Percentiles rank a stretch among this genome's conserved stretches.
These are phyloP conservation scores for Escarpia spicata DNA, from an alignment of 2,888 invertebrate genomes.

Conservation along the genomic window DNA sequence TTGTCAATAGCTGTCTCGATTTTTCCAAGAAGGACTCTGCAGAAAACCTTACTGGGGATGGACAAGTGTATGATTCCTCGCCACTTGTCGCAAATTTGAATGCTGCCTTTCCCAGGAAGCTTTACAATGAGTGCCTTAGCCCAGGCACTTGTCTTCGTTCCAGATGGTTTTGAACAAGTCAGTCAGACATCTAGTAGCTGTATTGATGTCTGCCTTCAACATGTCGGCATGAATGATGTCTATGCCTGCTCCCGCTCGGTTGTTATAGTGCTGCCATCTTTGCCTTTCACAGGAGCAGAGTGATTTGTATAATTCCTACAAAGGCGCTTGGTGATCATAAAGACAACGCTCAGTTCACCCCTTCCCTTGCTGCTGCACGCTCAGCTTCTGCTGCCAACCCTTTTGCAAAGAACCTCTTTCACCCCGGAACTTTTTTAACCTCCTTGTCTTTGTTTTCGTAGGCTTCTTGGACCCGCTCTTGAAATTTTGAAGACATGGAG, in stretches of 20 bases:
- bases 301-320: no score
- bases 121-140: not conserved
- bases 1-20: conserved; percentile 27
- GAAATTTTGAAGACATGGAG: no score
- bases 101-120: conserved; percentile 32
- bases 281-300: no score
- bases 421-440: no score
- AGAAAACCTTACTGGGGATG: conserved; percentile 36
- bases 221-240: not conserved
- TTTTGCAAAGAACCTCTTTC: no score
- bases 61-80: not conserved
- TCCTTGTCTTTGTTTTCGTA: no score
- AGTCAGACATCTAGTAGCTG: not conserved
- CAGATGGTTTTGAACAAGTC: conserved; percentile 21
- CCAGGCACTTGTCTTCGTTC: not conserved
- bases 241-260: not conserved
- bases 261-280: no score
- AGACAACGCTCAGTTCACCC: no score
- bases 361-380: no score
- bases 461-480: no score
- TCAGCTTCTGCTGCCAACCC: no score
- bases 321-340: no score
- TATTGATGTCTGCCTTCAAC: not conserved
- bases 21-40: conserved; percentile 28
- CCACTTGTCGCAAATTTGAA: conserved; percentile 32